These are phyloP conservation scores for Steinernema khuongi DNA, from an alignment of 1,140 invertebrate genomes.

Conservation along the genomic window DNA sequence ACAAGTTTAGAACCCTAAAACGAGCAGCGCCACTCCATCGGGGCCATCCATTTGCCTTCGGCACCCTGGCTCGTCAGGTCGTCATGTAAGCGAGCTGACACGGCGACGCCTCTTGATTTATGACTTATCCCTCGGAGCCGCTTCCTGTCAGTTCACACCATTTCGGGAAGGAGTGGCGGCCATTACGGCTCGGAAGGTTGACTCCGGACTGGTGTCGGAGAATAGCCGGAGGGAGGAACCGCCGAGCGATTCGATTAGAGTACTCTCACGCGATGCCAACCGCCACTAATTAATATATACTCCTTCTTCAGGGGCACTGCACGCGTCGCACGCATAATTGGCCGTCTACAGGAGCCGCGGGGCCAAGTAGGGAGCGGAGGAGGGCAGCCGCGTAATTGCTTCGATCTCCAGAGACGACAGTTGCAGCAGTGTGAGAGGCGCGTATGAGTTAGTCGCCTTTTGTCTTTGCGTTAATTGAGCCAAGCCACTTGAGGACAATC, in stretches of 20 bases:
- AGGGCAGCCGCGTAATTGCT: neutral
- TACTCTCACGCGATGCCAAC: conserved; percentile 14
- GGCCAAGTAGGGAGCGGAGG: neutral
- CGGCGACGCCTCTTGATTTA: conserved; percentile 1
- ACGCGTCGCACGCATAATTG: neutral
- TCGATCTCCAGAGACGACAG: neutral
- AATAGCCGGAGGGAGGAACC: neutral
- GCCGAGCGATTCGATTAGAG: neutral
- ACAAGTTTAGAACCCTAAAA: no score
- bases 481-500: no score
- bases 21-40: no score
- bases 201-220: neutral
- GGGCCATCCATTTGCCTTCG: neutral
- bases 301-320: neutral
- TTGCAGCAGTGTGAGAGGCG: neutral
- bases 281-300: conserved; percentile 8
- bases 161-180: neutral
- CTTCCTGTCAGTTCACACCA: conserved; percentile 7
- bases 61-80: neutral
- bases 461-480: no score
- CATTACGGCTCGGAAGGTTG: no score
- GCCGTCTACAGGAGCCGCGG: neutral
- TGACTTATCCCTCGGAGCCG: neutral
- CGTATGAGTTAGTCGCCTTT: neutral
- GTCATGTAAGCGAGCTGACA: conserved; percentile 16